These are phyloP conservation scores for Thermophis baileyi DNA, from an alignment of 2,113 vertebrate genomes.

Conservation along the genomic window DNA sequence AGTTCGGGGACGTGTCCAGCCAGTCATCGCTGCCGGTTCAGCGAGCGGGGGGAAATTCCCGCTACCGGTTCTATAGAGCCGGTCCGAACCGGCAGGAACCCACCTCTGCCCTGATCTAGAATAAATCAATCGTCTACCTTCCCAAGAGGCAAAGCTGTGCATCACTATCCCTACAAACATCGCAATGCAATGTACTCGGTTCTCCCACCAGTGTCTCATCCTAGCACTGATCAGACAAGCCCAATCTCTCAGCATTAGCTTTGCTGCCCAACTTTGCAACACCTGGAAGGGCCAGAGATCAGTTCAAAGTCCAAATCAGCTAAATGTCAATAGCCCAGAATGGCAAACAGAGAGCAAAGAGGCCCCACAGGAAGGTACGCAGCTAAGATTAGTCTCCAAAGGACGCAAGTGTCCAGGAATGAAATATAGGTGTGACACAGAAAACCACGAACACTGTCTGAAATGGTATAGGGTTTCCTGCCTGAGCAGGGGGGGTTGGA, in stretches of 20 bases:
- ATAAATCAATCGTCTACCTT: not conserved
- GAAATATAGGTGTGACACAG: not conserved
- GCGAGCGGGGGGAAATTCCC: no score
- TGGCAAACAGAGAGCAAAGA: not conserved
- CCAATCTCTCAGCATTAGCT: not conserved
- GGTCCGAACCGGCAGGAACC: no score
- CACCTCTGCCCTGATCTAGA: no score
- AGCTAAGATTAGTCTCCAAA: not conserved
- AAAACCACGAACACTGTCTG: not conserved
- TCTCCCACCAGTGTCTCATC: not conserved
- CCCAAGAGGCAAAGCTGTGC: not conserved
- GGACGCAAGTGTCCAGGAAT: not conserved
- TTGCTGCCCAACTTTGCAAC: no score
- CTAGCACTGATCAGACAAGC: not conserved
- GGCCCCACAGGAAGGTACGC: not conserved
- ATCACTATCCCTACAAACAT: no score
- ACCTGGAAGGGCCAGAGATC: not conserved
- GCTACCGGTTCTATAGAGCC: no score
- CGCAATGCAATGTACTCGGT: no score
- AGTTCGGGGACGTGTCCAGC: no score
- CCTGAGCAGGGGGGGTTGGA: no score
- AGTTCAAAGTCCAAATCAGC: not conserved
- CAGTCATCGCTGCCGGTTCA: no score
- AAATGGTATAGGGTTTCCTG: not conserved
- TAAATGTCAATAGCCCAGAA: not conserved